Base-by-base conservation (phyloP, 2,888 invertebrate genomes). In the Drosophila maculinotata region DNA sequence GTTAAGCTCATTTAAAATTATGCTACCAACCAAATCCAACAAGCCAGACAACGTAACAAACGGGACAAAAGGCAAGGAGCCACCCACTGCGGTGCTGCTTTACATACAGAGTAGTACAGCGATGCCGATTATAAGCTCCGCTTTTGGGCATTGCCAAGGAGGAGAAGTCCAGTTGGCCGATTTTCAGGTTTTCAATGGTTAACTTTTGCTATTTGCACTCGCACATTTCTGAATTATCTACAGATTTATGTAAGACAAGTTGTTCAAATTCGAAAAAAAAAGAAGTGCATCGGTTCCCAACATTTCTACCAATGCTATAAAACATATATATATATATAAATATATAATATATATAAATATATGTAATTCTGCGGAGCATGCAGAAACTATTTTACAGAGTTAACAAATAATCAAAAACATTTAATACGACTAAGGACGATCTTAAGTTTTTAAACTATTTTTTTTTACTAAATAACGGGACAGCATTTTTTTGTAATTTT, bases 1-100 rank as follows among this genome's bases (percentile, higher is more conserved):
- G 69, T 75, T 76, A 78, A 79, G 76, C 76, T 79, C 70, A 79
- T 82, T 84, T 84, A 82, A 75, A 78, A 73, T 67, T 70, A 72
- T 66, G 72, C 68, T 78, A 42, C 66, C 63, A 68, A 58, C 72
- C 33, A 76, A 76, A 75, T 75, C 57, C 66, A 20, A 4, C 20
- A 63, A 44, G 56, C 38, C 45, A 42, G 56, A 41, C 47, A 42
- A 39, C 45, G 39, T 41, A 42, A 33, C 47, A 36, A 48, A 44
- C 45, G 31, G 57, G 26, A 42, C 30, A 10, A n/a, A 9, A 33
- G 31, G 42, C 62, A 48, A 42, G 45, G 41, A 45, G 26, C 26
- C 31, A 23, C 39, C 12, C 12, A 20, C 14, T 20, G 2, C 12
- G 15, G 30, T 30, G 12, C 45, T 20, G 20, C 17, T 31, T 31